phyloP scores from a whole-genome alignment of 1,140 invertebrate genomes.

The Bombus balteatus region DNA sequence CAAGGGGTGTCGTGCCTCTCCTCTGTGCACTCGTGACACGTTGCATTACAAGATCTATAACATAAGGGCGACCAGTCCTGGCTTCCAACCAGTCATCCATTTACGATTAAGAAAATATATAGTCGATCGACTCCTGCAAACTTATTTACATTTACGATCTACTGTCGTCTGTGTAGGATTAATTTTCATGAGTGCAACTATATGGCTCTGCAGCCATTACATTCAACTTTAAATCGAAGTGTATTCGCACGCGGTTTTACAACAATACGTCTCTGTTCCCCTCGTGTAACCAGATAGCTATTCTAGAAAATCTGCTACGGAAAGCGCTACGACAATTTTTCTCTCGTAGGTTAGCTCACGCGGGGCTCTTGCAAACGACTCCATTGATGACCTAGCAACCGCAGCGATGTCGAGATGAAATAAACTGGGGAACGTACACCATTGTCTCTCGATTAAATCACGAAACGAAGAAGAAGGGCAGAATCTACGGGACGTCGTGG shows the following conservation, averaged over 20 bases:
- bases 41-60: conserved; percentile 51
- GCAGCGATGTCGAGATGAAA: not conserved
- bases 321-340: not conserved
- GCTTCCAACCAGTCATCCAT: conserved; percentile 33
- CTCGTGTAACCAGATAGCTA: conserved; percentile 3
- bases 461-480: not conserved
- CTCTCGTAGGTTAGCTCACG: not conserved
- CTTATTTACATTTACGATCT: conserved; percentile 1
- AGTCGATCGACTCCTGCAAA: not conserved
- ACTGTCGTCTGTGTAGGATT: too few relatives aligned
- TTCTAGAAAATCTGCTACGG: not conserved
- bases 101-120: conserved; percentile 39
- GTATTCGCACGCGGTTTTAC: too few relatives aligned
- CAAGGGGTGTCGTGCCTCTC: conserved; percentile 44
- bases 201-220: not conserved
- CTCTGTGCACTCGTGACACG: conserved; percentile 38
- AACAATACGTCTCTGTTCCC: conserved; percentile 9
- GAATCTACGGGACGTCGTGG: not conserved
- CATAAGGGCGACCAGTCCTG: conserved; percentile 6
- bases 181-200: not conserved
- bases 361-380: not conserved
- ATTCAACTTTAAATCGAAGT: too few relatives aligned
- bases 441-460: conserved; percentile 24
- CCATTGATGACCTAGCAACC: not conserved
- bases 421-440: not conserved